A percentile compares a stretch with the other conserved stretches of the same genome.
phyloP scores from a whole-genome alignment of 2,888 invertebrate genomes.

The Acanthopleura granulata region DNA sequence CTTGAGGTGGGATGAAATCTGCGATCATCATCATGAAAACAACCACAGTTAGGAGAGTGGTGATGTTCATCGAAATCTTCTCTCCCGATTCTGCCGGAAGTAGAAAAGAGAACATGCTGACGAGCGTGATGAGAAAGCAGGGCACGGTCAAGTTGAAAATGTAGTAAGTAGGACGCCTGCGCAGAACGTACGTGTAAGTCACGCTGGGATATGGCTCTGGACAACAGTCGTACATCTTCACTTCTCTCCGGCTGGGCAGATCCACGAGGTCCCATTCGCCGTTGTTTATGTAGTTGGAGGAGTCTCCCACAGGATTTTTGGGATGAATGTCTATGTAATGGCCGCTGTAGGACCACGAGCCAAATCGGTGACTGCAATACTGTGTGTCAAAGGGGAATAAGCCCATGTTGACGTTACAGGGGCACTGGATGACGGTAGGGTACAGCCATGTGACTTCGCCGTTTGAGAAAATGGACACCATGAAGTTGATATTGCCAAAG shows the following conservation, averaged over 20 bases:
- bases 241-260: neutral
- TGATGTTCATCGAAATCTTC: conserved; percentile 2
- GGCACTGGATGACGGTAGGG: neutral
- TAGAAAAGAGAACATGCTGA: neutral
- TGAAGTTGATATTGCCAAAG: neutral
- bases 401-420: neutral
- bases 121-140: neutral
- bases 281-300: neutral
- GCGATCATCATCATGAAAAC: conserved; percentile 8
- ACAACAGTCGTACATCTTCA: conserved; percentile 6
- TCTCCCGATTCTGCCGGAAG: conserved; percentile 17
- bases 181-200: neutral
- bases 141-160: neutral
- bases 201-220: conserved; percentile 15
- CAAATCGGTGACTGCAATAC: neutral
- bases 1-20: neutral
- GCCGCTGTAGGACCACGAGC: conserved; percentile 4
- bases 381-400: neutral
- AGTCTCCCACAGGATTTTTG: neutral
- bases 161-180: neutral
- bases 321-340: neutral
- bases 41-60: neutral
- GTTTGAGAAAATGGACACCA: neutral
- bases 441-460: neutral
- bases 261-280: conserved; percentile 1